phyloP scores from a whole-genome alignment of 2,113 vertebrate genomes.

The Aleadryas rufinucha region DNA sequence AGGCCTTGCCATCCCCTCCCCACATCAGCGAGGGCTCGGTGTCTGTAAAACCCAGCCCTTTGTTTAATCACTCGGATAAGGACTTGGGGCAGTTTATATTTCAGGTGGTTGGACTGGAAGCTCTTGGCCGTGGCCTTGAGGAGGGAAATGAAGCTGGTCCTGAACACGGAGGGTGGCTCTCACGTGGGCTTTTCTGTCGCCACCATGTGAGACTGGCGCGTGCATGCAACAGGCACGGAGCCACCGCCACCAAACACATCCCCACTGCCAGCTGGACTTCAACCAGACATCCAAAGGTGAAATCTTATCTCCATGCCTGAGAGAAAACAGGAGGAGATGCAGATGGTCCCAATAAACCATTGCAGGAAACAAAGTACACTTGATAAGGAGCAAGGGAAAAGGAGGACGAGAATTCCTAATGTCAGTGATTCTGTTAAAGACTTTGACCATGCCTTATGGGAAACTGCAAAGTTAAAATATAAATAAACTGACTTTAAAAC shows the following conservation, averaged over 20 bases:
- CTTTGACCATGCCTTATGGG: slow-evolving; percentile 68
- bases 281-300: slow-evolving; percentile 67
- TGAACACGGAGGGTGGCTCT: background rate
- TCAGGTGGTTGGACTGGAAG: background rate
- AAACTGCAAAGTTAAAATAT: slow-evolving; percentile 68
- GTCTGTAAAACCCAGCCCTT: background rate
- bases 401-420: slow-evolving; percentile 66
- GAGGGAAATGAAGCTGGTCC: background rate
- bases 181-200: slow-evolving; percentile 49
- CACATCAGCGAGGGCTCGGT: background rate
- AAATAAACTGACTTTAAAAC: slow-evolving; percentile 71
- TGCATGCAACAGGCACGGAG: slow-evolving; percentile 47
- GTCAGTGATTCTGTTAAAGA: slow-evolving; percentile 63
- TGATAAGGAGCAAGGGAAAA: slow-evolving; percentile 65
- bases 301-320: slow-evolving; percentile 67
- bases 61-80: background rate
- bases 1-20: background rate
- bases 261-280: slow-evolving; percentile 64
- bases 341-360: slow-evolving; percentile 63
- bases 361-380: slow-evolving; percentile 64
- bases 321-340: slow-evolving; percentile 67
- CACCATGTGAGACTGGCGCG: slow-evolving; percentile 44
- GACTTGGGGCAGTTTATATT: background rate
- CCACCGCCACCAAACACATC: slow-evolving; percentile 54
- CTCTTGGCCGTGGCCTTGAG: background rate